Evolutionary conservation across 2,797 vertebrate species (phyloP).

Genomic region (Acanthurus leucopareius): DNA sequence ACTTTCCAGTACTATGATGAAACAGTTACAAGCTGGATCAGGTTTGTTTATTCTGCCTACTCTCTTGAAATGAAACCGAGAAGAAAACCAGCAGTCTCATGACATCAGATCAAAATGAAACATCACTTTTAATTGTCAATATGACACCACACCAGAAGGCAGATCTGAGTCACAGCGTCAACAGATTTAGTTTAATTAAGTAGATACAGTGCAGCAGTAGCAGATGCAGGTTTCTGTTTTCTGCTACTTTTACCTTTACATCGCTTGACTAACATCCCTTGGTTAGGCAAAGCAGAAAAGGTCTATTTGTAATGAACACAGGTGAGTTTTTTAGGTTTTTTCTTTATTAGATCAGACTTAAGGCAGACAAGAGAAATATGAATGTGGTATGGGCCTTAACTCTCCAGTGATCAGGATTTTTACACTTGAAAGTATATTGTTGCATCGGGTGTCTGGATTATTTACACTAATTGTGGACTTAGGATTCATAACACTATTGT

Average conservation of each 20-base stretch:
- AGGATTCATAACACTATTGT: no score
- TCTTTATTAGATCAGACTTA: no score
- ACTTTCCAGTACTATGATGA: neutral
- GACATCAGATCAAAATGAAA: neutral
- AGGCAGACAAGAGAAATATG: no score
- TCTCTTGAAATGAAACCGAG: neutral
- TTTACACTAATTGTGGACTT: no score
- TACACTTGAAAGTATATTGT: no score
- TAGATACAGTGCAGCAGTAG: neutral
- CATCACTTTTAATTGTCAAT: neutral
- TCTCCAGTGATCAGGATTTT: no score
- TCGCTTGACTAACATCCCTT: no score
- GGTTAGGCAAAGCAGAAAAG: no score
- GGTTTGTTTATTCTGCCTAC: neutral
- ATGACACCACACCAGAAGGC: neutral
- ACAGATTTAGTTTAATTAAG: neutral
- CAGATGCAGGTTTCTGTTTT: neutral
- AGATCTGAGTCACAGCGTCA: neutral
- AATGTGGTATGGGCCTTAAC: no score
- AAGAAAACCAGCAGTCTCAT: neutral
- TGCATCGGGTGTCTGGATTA: no score
- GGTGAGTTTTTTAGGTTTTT: no score
- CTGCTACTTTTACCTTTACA: neutral
- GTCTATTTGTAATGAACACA: no score
- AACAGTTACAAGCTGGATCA: neutral